phyloP scores from a whole-genome alignment of 2,113 vertebrate genomes.

The Barnardius zonarius region DNA sequence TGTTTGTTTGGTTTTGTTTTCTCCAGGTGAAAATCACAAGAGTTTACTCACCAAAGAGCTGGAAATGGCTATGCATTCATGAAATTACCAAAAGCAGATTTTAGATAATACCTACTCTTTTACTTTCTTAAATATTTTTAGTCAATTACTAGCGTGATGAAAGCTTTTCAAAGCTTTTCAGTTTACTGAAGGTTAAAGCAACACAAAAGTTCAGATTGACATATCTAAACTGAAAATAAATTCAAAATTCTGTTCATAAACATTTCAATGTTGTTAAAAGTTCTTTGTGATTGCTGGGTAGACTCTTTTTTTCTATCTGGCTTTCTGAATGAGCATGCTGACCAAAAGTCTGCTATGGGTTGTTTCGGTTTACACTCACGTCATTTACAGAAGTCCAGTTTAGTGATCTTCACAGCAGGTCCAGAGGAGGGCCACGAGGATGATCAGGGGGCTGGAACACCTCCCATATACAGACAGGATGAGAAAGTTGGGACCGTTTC shows the following conservation, averaged over 20 bases:
- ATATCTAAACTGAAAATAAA: not conserved
- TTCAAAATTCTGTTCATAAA: not conserved
- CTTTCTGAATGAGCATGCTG: not conserved
- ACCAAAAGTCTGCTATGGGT: not conserved
- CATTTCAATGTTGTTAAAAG: not conserved
- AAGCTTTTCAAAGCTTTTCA: not conserved
- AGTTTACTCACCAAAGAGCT: not conserved
- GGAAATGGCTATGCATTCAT: not conserved
- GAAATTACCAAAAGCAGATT: not conserved
- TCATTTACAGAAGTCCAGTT: not conserved
- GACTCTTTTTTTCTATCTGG: not conserved
- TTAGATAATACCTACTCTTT: not conserved
- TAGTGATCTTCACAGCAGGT: not conserved
- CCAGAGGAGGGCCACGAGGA: too few relatives aligned
- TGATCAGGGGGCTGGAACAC: too few relatives aligned
- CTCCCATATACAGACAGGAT: too few relatives aligned
- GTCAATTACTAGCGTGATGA: fast-evolving
- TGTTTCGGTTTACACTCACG: not conserved
- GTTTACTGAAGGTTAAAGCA: not conserved
- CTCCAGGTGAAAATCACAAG: not conserved
- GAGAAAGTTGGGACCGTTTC: too few relatives aligned
- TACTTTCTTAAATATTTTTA: not conserved
- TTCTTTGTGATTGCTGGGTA: not conserved
- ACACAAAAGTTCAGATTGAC: not conserved
- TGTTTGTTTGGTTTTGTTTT: not conserved